These are phyloP conservation scores for Hoplostethus atlanticus DNA, from an alignment of 2,797 vertebrate species.

Conservation along the genomic window DNA sequence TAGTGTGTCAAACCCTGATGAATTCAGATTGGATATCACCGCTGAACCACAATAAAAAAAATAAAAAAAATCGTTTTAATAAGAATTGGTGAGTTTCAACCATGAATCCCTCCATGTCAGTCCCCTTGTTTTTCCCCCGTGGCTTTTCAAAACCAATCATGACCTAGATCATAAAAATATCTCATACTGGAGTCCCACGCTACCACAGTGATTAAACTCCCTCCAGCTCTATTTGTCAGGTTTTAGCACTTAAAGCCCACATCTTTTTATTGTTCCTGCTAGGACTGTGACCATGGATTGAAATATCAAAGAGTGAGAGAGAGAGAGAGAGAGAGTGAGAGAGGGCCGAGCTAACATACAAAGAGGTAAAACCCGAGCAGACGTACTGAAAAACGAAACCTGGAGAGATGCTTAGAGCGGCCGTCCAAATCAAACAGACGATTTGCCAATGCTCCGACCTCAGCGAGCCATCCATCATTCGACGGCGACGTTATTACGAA, in stretches of 20 bases:
- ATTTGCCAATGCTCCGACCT: slow-evolving; percentile 66
- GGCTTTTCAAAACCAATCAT: slow-evolving; percentile 5
- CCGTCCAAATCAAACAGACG: slow-evolving; percentile 78
- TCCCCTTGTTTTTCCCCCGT: background rate
- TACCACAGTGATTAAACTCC: slow-evolving; percentile 15
- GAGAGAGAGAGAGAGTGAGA: slow-evolving; percentile 8
- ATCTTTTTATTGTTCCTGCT: slow-evolving; percentile 45
- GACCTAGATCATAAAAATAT: slow-evolving; percentile 28
- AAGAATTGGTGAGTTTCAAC: slow-evolving; percentile 17
- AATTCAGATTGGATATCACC: slow-evolving; percentile 14
- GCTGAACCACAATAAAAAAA: background rate
- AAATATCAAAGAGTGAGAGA: slow-evolving; percentile 60
- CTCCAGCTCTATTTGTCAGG: slow-evolving; percentile 49
- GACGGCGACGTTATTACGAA: slow-evolving; percentile 60
- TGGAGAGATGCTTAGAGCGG: slow-evolving; percentile 67
- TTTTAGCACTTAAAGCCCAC: slow-evolving; percentile 37
- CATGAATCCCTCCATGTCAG: slow-evolving; percentile 4
- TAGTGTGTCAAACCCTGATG: slow-evolving; percentile 6
- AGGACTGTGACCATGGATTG: slow-evolving; percentile 35
- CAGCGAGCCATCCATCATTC: slow-evolving; percentile 66
- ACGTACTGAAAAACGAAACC: slow-evolving; percentile 53
- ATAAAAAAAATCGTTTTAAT: background rate
- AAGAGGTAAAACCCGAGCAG: slow-evolving; percentile 51
- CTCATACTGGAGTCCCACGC: background rate
- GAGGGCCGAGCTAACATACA: slow-evolving; percentile 58